A percentile compares a stretch with the other conserved stretches of the same genome.
phyloP scores from a whole-genome alignment of 92 coral and sea anemone species.

The Phenganax subtilis region DNA sequence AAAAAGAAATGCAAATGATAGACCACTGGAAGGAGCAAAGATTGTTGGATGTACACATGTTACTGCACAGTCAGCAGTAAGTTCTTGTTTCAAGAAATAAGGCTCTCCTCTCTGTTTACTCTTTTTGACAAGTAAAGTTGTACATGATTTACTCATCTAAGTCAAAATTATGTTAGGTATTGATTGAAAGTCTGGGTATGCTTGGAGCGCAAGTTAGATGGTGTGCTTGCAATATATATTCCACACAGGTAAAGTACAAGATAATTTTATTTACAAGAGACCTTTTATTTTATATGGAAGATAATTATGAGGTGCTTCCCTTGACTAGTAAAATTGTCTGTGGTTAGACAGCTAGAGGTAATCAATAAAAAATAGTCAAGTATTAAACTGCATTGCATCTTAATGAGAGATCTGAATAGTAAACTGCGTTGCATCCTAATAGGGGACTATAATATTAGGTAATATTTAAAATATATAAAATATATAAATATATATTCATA shows the following conservation, averaged over 20 bases:
- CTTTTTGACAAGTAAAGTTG: background rate
- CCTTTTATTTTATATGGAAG: too few species aligned
- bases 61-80: constrained; percentile 99
- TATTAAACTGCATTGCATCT: too few species aligned
- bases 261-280: too few species aligned
- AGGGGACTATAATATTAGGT: background rate
- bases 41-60: constrained; percentile 99
- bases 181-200: constrained; percentile 83
- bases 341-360: too few species aligned
- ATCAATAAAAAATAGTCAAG: too few species aligned
- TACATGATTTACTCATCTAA: background rate
- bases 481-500: too few species aligned
- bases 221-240: constrained; percentile 96
- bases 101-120: background rate
- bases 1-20: constrained; percentile 95
- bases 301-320: too few species aligned
- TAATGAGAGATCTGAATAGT: too few species aligned
- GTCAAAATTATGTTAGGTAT: constrained; percentile 51
- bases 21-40: constrained; percentile 97
- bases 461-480: too few species aligned
- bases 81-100: constrained; percentile 17
- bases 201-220: constrained; percentile 97
- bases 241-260: constrained; percentile 71
- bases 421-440: background rate
- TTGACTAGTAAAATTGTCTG: too few species aligned